Evolutionary conservation across 2,888 invertebrate genomes (phyloP).

Genomic region (Agrochola lychnidis): DNA sequence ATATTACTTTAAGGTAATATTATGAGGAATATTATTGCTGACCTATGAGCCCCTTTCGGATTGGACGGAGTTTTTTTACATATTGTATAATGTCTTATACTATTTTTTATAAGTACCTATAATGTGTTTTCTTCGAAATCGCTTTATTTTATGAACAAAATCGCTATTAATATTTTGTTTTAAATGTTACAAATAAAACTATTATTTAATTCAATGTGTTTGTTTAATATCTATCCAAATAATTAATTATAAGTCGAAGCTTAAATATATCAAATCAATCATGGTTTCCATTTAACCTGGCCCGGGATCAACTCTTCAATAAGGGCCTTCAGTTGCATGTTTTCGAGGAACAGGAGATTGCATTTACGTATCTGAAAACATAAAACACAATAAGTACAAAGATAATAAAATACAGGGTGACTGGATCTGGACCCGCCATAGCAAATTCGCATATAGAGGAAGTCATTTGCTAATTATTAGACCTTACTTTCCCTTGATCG

Average conservation of each 20-base stretch:
- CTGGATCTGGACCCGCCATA: no score
- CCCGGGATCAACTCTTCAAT: conserved; percentile 75
- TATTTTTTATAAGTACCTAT: conserved; percentile 20
- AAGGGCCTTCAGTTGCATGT: conserved; percentile 79
- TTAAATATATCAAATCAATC: conserved; percentile 43
- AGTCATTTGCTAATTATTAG: no score
- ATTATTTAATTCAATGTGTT: background rate
- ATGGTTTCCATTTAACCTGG: conserved; percentile 59
- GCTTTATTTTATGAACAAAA: background rate
- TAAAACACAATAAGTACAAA: background rate
- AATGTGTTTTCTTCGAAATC: background rate
- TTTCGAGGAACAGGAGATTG: conserved; percentile 83
- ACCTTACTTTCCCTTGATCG: no score
- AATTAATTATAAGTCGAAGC: conserved; percentile 5
- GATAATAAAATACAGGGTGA: no score
- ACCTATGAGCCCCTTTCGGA: no score
- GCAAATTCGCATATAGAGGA: no score
- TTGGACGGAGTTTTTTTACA: no score
- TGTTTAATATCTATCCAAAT: conserved; percentile 43
- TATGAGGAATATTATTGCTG: no score
- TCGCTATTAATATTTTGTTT: background rate
- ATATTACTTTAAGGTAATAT: no score
- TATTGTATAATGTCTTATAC: conserved; percentile 4
- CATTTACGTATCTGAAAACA: conserved; percentile 81
- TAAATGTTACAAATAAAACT: conserved; percentile 25